Evolutionary conservation across 2,113 vertebrate species (phyloP).

Genomic region (Podocnemis expansa): DNA sequence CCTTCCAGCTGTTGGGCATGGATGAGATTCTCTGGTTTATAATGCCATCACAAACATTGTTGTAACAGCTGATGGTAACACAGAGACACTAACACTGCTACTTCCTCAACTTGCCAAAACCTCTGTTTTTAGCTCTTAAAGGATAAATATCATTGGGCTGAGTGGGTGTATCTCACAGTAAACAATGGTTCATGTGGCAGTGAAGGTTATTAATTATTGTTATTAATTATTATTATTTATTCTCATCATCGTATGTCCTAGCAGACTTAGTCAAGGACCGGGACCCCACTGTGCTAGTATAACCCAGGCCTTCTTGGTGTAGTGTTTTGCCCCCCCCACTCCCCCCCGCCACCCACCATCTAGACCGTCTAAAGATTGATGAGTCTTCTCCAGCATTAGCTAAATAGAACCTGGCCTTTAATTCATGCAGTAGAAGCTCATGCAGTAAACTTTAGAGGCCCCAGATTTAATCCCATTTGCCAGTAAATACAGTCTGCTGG

Average conservation of each 20-base stretch:
- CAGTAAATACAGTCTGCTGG: too few relatives aligned
- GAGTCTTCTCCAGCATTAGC: too few relatives aligned
- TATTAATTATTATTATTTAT: background rate
- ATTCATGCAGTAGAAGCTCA: too few relatives aligned
- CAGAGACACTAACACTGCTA: background rate
- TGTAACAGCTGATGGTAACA: background rate
- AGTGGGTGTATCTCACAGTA: background rate
- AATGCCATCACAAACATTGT: background rate
- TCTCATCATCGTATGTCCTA: background rate
- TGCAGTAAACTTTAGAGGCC: too few relatives aligned
- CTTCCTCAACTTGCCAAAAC: background rate
- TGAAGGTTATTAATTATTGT: background rate
- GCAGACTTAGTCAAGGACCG: background rate
- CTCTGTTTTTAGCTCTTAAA: background rate
- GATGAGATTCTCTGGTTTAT: background rate
- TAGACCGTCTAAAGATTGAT: too few relatives aligned
- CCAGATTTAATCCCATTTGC: too few relatives aligned
- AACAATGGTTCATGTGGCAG: background rate
- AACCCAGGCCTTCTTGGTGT: too few relatives aligned
- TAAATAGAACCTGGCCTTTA: too few relatives aligned
- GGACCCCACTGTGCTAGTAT: background rate
- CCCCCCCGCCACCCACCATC: too few relatives aligned
- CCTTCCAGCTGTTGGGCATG: background rate
- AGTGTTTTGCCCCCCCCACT: too few relatives aligned
- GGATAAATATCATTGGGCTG: background rate